Evolutionary conservation across 37 sponge, comb jelly and placozoan species (phyloP), one percentile per base, ranked within the genome.

Genomic region (Oopsacas minuta): DNA sequence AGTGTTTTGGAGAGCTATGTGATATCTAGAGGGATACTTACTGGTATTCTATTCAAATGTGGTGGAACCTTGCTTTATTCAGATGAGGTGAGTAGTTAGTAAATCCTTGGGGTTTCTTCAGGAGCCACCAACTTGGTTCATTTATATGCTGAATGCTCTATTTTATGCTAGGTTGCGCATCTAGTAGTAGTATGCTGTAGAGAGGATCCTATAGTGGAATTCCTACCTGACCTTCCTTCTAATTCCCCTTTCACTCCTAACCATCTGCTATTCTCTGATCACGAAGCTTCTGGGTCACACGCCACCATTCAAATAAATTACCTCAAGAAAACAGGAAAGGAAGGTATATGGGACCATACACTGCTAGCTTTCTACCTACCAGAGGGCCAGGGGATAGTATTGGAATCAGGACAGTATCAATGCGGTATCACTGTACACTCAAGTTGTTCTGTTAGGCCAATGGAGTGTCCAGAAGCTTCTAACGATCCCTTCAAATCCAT

Each of bases 401-500:
- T 61, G 75, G 75, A 61, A 34, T 61, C 75, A 25, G 75, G 75
- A n/a, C 75, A 61, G 22, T 61, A 61, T 12, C 75, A 61, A n/a
- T 61, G 75, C 30, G 75, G 75, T n/a, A 61, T 61, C 22, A 61
- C 75, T 3, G 75, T 61, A 5, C 75, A 61, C 75, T 61, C 75
- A 10, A 61, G 30, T 34, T 61, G 75, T 12, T 61, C 75, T 61
- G 75, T 61, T n/a, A 61, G 75, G 22, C 75, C 75, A 25, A 61
- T 61, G 75, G 75, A 61, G 75, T 61, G 75, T 34, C 75, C 75
- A 5, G 75, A 61, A 34, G 75, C 75, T 10, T 61, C 75, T 3
- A 61, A 61, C 30, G 75, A 61, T 61, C 75, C 75, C 28, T 61
- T 61, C 75, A 61, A 61, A n/a, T 61, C 75, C 7, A 61, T 61